Evolutionary conservation across 2,113 vertebrate genomes (phyloP), one percentile per base, ranked within the genome.

Genomic region (Chaetodon trifascialis): DNA sequence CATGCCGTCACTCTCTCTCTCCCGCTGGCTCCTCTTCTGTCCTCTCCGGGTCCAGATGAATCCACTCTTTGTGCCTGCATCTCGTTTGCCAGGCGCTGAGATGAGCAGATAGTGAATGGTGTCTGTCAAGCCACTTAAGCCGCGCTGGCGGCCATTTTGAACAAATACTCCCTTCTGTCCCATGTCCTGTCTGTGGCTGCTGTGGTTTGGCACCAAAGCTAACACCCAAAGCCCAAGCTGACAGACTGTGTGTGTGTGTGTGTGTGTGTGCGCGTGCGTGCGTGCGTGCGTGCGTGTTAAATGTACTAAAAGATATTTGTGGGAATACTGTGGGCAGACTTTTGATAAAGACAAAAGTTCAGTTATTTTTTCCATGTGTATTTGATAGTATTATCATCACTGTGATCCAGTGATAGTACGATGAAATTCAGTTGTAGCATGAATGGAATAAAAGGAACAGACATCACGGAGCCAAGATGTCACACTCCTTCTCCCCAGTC

Each of bases 81-180:
- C 56, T 66, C 76, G 79, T 88, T 90, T 70, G 72, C 75, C 81
- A 56, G 74, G 59, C 25, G 40, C 69, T 78, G 36, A 79, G 85
- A 93, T 90, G 83, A 87, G 76, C 79, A 64, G 87, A 88, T 93
- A 90, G 82, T 60, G 76, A 80, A 82, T 58, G 67, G 59, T 82
- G 78, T 79, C 88, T 64, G 86, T 81, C 70, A 40, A 74, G 82
- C 72, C 86, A 78, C 87, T 89, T 83, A 59, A 84, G 80, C 36
- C 3, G 65, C 10, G 30, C 83, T 51, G 75, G 62, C 46, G 15
- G 86, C 80, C 87, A 47, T 90, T 86, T 86, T 82, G 17, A 83
- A 93, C 81, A 92, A 91, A 89, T 56, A 63, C 59, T 84, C 56
- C 44, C 55, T 79, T 89, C 86, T 88, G 49, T 78, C 16, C 44